Conservation (phyloP, 2,888 invertebrate genomes). For the Priocnemis perturbator region DNA sequence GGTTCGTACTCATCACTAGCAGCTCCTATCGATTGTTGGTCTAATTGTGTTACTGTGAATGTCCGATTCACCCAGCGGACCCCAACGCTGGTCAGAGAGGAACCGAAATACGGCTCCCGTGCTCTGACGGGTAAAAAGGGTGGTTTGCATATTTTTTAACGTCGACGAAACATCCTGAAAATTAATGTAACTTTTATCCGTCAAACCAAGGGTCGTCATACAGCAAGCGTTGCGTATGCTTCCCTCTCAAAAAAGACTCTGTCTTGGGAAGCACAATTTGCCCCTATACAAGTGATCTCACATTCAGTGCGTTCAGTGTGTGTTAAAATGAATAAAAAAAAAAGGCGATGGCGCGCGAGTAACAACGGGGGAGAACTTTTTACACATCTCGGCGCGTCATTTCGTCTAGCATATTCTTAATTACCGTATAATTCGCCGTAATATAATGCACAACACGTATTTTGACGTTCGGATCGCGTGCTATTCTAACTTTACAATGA, state of each 20-base stretch:
- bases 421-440: no score
- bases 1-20: conserved; percentile 67
- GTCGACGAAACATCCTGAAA: conserved; percentile 61
- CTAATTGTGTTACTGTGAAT: conserved; percentile 74
- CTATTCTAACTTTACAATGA: no score
- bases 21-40: conserved; percentile 71
- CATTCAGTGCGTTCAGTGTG: neutral
- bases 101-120: conserved; percentile 63
- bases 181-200: conserved; percentile 64
- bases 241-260: conserved; percentile 26
- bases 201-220: conserved; percentile 51
- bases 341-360: neutral
- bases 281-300: neutral
- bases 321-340: conserved; percentile 8
- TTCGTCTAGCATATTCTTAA: no score
- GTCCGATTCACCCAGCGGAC: conserved; percentile 70
- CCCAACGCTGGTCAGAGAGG: conserved; percentile 59
- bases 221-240: conserved; percentile 41
- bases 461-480: no score
- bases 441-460: no score
- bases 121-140: conserved; percentile 67
- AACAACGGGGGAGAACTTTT: no score
- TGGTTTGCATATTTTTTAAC: conserved; percentile 72
- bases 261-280: neutral
- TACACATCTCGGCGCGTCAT: no score